Base-by-base conservation (phyloP, 2,113 vertebrate genomes). In the Salvelinus sp. region DNA sequence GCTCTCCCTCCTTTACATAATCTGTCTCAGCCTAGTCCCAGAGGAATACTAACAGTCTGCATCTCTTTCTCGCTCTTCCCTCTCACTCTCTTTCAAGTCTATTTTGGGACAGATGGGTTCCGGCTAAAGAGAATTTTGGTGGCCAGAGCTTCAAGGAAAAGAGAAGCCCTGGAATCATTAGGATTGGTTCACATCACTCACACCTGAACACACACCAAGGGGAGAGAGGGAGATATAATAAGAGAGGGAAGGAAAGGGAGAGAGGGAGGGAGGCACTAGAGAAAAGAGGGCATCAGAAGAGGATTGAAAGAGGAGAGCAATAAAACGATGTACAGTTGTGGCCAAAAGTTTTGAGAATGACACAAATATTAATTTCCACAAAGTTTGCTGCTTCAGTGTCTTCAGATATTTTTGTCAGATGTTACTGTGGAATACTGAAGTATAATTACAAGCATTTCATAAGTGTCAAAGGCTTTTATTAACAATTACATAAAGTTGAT, bases 171-270 rank as follows among this genome's bases (percentile, higher is more conserved):
- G 47, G 60, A 66, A 77, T 72, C 60, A 23, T 72, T 72, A 77
- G 12, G 47, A 77, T 67, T 38, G 76, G 72, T 77, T 77, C 72
- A 25, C 23, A 22, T 77, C 62, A 57, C 67, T 14, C 67, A n/a
- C 54, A 63, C 54, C 6, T 38, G 18, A 25, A 50, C 38, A 28
- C 38, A 27, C 0, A 30, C 9, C 16, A 47, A 57, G 7, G 9
- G 7, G 58, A 62, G n/a, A 22, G n/a, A 22, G 58, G 20, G n/a
- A 62, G n/a, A 62, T 1, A 22, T 3, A 3, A 23, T 23, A 7
- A 62, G 13, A 57, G 14, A 5, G 9, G 38, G 38, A 44, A 9
- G 9, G 38, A 44, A 44, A 44, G 50, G 50, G 3, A 4, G 50
- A 54, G 3, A 54, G 48, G 14, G 14, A 14, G 48, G 48, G 48